Conservation (phyloP, 1,140 invertebrate species). For the Tetraneura akinire region DNA sequence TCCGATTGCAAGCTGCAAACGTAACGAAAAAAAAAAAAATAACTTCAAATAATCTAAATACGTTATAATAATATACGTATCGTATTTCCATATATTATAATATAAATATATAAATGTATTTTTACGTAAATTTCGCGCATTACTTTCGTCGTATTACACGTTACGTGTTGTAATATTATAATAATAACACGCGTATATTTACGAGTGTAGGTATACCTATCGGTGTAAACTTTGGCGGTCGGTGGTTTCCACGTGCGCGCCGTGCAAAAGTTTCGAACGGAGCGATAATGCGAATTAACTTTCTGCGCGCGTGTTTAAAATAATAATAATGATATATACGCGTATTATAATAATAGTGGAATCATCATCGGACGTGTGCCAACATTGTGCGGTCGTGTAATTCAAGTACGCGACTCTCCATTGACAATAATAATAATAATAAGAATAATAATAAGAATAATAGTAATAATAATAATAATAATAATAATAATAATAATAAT, state of each 20-base stretch:
- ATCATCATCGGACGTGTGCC: slow-evolving; percentile 26
- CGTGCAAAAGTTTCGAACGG: neutral
- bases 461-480: neutral
- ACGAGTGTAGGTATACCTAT: no score
- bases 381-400: neutral
- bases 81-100: neutral
- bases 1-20: slow-evolving; percentile 75
- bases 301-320: slow-evolving; percentile 17
- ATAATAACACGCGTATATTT: no score
- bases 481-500: neutral
- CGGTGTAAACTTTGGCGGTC: neutral
- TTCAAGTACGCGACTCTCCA: neutral
- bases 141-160: no score
- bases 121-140: neutral
- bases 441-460: neutral
- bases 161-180: no score
- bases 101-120: neutral
- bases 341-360: neutral
- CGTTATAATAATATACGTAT: no score
- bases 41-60: no score
- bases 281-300: slow-evolving; percentile 32
- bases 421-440: neutral
- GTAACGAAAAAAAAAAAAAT: slow-evolving; percentile 25
- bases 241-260: neutral
- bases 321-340: slow-evolving; percentile 12